Evolutionary conservation across 2,888 invertebrate species (phyloP).

Genomic region (Macropis europaea): DNA sequence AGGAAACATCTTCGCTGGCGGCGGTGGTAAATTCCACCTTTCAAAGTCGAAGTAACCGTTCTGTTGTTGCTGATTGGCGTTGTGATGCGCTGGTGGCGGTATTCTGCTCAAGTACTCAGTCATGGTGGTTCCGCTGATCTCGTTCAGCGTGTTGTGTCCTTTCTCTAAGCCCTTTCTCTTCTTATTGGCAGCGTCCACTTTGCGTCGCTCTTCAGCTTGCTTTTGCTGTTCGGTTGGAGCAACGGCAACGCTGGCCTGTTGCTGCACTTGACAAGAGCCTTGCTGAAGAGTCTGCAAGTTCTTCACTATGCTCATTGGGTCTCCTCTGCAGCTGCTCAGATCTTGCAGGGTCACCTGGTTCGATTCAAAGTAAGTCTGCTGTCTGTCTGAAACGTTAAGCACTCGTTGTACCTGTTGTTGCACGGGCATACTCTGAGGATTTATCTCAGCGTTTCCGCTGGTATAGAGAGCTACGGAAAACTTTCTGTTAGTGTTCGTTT

Average conservation of each 20-base stretch:
- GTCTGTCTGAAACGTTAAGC: conserved; percentile 81
- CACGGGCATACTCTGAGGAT: conserved; percentile 80
- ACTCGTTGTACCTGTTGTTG: conserved; percentile 79
- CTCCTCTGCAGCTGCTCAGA: conserved; percentile 87
- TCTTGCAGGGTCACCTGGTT: conserved; percentile 85
- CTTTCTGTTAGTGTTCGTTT: conserved; percentile 64
- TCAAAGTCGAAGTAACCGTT: conserved; percentile 90
- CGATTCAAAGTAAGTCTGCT: conserved; percentile 86
- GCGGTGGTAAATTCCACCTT: conserved; percentile 88
- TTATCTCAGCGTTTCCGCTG: conserved; percentile 79
- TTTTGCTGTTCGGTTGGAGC: conserved; percentile 72
- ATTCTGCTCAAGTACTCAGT: conserved; percentile 83
- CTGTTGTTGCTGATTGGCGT: conserved; percentile 83
- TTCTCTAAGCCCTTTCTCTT: conserved; percentile 85
- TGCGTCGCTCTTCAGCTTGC: conserved; percentile 77
- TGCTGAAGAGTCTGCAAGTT: conserved; percentile 84
- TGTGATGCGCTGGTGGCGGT: conserved; percentile 88
- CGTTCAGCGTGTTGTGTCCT: conserved; percentile 80
- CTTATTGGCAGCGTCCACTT: conserved; percentile 77
- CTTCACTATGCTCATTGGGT: conserved; percentile 89
- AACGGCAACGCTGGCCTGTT: conserved; percentile 76
- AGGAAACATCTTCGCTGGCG: conserved; percentile 86
- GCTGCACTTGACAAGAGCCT: conserved; percentile 82
- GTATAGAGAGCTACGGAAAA: conserved; percentile 67
- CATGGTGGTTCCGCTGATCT: conserved; percentile 81